phyloP scores from a whole-genome alignment of 2,797 vertebrate genomes.

The Sebastolobus alascanus region DNA sequence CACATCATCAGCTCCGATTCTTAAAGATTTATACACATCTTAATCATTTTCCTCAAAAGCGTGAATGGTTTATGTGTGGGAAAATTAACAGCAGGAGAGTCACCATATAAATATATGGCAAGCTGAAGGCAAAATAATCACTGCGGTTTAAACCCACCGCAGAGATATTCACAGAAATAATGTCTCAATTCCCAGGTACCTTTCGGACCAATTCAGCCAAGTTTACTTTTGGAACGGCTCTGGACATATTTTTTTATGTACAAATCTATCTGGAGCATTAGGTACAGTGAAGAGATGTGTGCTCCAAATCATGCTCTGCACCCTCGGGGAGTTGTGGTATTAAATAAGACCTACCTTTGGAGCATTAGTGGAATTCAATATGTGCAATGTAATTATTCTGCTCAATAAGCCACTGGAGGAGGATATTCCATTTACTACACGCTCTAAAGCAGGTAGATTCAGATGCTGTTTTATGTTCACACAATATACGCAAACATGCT shows the following conservation, averaged over 20 bases:
- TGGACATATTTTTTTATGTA: conserved; percentile 64
- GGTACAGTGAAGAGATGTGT: conserved; percentile 74
- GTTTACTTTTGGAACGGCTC: conserved; percentile 55
- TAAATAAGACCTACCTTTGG: conserved; percentile 86
- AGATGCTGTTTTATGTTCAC: conserved; percentile 75
- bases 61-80: conserved; percentile 49
- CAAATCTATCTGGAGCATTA: conserved; percentile 70
- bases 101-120: conserved; percentile 47
- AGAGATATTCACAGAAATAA: conserved; percentile 52
- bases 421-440: conserved; percentile 82
- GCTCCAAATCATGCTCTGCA: conserved; percentile 77
- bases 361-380: conserved; percentile 86
- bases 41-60: conserved; percentile 65
- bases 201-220: conserved; percentile 62
- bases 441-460: conserved; percentile 75
- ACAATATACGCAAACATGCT: conserved; percentile 69
- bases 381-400: conserved; percentile 87
- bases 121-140: conserved; percentile 55
- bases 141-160: conserved; percentile 32
- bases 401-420: conserved; percentile 87
- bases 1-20: conserved; percentile 55
- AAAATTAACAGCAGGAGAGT: conserved; percentile 49
- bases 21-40: conserved; percentile 59
- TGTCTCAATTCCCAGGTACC: conserved; percentile 48
- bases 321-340: conserved; percentile 81